Evolutionary conservation across 2,888 invertebrate species (phyloP).

Genomic region (Cantharis nigra): DNA sequence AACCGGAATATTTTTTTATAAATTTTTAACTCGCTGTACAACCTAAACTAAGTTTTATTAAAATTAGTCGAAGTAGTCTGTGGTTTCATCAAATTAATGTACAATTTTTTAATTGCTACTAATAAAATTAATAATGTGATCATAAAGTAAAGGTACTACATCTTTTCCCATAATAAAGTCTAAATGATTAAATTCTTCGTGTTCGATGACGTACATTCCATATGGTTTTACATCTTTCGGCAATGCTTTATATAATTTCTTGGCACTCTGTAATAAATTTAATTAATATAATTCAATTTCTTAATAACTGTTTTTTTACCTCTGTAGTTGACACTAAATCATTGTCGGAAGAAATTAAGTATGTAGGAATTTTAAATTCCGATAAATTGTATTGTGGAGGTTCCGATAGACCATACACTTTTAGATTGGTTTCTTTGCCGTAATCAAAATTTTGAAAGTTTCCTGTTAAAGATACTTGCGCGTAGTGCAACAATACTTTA

Average conservation of each 20-base stretch:
- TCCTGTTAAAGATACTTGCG: slow-evolving; percentile 9
- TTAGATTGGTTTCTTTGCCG: slow-evolving; percentile 18
- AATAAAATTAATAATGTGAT: slow-evolving; percentile 16
- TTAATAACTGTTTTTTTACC: slow-evolving; percentile 1
- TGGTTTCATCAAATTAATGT: not conserved
- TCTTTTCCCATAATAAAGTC: slow-evolving; percentile 18
- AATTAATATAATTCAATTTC: not conserved
- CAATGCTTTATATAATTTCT: slow-evolving; percentile 6
- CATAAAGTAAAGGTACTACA: slow-evolving; percentile 14
- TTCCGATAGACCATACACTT: slow-evolving; percentile 14
- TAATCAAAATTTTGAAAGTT: slow-evolving; percentile 29
- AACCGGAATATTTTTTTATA: not conserved
- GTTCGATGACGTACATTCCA: slow-evolving; percentile 11
- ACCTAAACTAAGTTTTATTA: not conserved
- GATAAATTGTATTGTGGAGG: slow-evolving; percentile 27
- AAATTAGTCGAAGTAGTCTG: not conserved
- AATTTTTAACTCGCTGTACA: not conserved
- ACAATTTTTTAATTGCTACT: not conserved
- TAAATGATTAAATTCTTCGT: slow-evolving; percentile 19
- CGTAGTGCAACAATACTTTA: slow-evolving; percentile 19
- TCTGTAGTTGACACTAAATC: slow-evolving; percentile 23
- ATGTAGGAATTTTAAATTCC: slow-evolving; percentile 22
- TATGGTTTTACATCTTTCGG: slow-evolving; percentile 11
- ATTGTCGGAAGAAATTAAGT: slow-evolving; percentile 22
- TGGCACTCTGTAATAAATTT: slow-evolving; percentile 11